Evolutionary conservation across 2,888 invertebrate species (phyloP), one percentile per base, ranked within the genome.

Genomic region (Thymelicus lineola): DNA sequence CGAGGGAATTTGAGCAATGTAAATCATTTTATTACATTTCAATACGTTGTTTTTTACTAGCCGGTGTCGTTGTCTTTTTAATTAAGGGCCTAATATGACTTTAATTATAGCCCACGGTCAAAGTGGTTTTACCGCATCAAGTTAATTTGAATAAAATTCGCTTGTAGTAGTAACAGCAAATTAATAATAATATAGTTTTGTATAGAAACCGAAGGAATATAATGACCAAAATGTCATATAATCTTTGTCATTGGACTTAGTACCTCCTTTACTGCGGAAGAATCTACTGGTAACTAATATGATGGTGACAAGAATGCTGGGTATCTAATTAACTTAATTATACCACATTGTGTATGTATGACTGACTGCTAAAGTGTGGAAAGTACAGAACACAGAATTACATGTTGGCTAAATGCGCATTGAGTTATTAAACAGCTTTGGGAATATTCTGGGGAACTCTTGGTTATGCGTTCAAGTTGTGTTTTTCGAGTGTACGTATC

Each of bases 11-110:
- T 89, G 87, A 90, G 90, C 86, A 90, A 91, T 90, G 92, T 91
- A 91, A 91, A 91, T 91, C 90, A 90, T 91, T 91, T 91, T 90
- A 91, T 91, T 90, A 90, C 89, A 91, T 91, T 90, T 90, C 89
- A 88, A 87, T 86, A 79, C 83, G 79, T 85, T 83, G 81, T 87
- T 86, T 89, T 90, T 91, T 90, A 85, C 86, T 86, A 81, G 62
- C 62, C 55, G 57, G 14, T 62, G 75, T 72, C 81, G 81, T 80
- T 84, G 86, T 71, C 60, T 66, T 70, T 70, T 60, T 61, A 55
- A 66, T 70, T 65, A 53, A 50, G 36, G 6, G 35, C 50, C 28
- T 53, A 46, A 38, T 60, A 53, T 67, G 20, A n/a, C 6, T 61
- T 70, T 66, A 64, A 70, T 62, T 71, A 66, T 69, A 50, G 28